Conservation (phyloP, 1,140 invertebrate genomes). For the Leptoteleia sp. region DNA sequence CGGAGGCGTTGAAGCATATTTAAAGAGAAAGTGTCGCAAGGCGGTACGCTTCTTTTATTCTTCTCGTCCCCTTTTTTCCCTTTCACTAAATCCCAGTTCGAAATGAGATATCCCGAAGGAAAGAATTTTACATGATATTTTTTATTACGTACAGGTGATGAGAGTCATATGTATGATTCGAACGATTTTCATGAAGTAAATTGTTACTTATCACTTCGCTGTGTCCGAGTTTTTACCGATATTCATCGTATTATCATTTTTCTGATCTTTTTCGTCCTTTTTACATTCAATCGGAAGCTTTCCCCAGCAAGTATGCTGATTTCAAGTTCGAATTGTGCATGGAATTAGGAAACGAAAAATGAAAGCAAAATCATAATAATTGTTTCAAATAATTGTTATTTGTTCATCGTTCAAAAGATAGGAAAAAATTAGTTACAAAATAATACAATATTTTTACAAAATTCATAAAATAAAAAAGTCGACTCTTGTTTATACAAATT, state of each 20-base stretch:
- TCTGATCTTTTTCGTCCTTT: constrained; percentile 21
- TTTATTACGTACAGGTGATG: constrained; percentile 63
- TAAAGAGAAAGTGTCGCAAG: constrained; percentile 67
- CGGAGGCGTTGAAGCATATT: constrained; percentile 81
- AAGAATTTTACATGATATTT: constrained; percentile 64
- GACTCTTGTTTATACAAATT: constrained; percentile 52
- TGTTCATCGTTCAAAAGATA: constrained; percentile 44
- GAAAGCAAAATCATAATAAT: constrained; percentile 30
- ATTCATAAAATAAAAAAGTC: constrained; percentile 40
- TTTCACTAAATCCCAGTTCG: constrained; percentile 37
- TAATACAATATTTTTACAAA: constrained; percentile 66
- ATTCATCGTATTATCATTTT: constrained; percentile 30
- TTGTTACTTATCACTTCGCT: constrained; percentile 51
- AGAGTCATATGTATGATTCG: constrained; percentile 69
- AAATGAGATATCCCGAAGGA: constrained; percentile 49
- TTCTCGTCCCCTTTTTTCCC: constrained; percentile 33
- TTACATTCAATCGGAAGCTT: constrained; percentile 52
- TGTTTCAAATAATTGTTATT: constrained; percentile 55
- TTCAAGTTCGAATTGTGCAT: constrained; percentile 54
- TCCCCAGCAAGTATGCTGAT: constrained; percentile 58
- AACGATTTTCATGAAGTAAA: constrained; percentile 68
- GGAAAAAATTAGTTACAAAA: constrained; percentile 60
- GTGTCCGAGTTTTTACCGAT: constrained; percentile 55
- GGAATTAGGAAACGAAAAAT: constrained; percentile 38
- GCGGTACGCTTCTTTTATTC: constrained; percentile 60